Evolutionary conservation across 2,797 vertebrate species (phyloP).

Genomic region (Gephyroberyx darwinii): DNA sequence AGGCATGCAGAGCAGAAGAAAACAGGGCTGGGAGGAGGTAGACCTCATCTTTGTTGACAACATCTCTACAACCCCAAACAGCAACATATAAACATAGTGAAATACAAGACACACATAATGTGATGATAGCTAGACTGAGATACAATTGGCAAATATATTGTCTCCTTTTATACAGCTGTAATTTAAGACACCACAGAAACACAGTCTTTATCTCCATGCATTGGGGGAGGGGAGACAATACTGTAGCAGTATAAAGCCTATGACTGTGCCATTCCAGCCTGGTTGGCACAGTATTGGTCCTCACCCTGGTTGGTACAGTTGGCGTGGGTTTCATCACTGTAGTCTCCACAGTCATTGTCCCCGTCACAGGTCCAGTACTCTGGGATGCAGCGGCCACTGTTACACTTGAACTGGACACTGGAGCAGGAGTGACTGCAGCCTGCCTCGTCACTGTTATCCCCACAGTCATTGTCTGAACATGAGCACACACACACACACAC

Average conservation of each 20-base stretch:
- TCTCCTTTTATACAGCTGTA: neutral
- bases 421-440: constrained; percentile 97
- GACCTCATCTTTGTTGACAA: constrained; percentile 25
- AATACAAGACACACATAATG: constrained; percentile 14
- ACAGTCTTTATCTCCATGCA: constrained; percentile 10
- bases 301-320: constrained; percentile 95
- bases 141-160: neutral
- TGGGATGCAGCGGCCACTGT: constrained; percentile 96
- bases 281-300: constrained; percentile 15
- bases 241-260: neutral
- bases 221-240: neutral
- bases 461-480: constrained; percentile 93
- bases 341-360: constrained; percentile 96
- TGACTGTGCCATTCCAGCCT: neutral
- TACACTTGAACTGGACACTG: constrained; percentile 96
- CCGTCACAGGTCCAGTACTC: constrained; percentile 98
- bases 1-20: constrained; percentile 40
- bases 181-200: neutral
- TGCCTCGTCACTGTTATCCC: constrained; percentile 94
- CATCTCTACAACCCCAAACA: constrained; percentile 25
- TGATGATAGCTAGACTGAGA: constrained; percentile 6
- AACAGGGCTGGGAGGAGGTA: constrained; percentile 8
- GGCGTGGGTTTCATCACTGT: constrained; percentile 94
- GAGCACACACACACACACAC: neutral
- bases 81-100: constrained; percentile 34